Conservation (phyloP, 1,140 invertebrate genomes). For the Drosophila kepulauana region DNA sequence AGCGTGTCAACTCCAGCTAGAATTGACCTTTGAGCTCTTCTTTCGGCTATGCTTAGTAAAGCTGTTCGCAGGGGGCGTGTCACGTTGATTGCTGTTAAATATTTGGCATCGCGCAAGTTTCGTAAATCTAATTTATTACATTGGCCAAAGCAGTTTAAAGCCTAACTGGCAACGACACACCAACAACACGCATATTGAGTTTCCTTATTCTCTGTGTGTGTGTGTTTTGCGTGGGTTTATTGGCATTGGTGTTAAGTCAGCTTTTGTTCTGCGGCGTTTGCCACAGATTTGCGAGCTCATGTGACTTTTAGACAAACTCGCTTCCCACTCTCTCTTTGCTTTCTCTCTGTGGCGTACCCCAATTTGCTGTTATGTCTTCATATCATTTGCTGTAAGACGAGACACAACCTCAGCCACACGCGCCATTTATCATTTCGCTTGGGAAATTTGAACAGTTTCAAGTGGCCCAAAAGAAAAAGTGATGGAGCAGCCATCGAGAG, state of each 20-base stretch:
- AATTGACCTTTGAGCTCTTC: neutral
- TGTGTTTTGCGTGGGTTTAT: conserved; percentile 26
- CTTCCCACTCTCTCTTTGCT: neutral
- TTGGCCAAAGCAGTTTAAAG: conserved; percentile 62
- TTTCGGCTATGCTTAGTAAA: conserved; percentile 20
- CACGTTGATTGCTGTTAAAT: conserved; percentile 80
- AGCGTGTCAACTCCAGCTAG: neutral
- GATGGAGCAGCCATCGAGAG: conserved; percentile 6
- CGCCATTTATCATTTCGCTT: conserved; percentile 62
- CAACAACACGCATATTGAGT: conserved; percentile 40
- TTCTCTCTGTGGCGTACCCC: conserved; percentile 34
- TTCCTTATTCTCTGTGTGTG: conserved; percentile 7
- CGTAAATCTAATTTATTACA: conserved; percentile 79
- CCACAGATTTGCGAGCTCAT: conserved; percentile 49
- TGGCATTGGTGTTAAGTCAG: conserved; percentile 54
- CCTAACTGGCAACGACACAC: conserved; percentile 49
- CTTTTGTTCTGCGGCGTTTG: conserved; percentile 41
- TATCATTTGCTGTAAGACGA: conserved; percentile 63
- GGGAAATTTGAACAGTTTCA: conserved; percentile 62
- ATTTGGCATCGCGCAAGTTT: conserved; percentile 71
- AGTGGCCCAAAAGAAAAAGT: conserved; percentile 44
- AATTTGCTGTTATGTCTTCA: conserved; percentile 72
- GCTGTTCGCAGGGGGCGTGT: conserved; percentile 2
- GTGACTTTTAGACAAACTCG: conserved; percentile 44
- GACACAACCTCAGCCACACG: conserved; percentile 14